Base-by-base conservation (phyloP, 2,113 vertebrate species). In the Dromaius novaehollandiae region DNA sequence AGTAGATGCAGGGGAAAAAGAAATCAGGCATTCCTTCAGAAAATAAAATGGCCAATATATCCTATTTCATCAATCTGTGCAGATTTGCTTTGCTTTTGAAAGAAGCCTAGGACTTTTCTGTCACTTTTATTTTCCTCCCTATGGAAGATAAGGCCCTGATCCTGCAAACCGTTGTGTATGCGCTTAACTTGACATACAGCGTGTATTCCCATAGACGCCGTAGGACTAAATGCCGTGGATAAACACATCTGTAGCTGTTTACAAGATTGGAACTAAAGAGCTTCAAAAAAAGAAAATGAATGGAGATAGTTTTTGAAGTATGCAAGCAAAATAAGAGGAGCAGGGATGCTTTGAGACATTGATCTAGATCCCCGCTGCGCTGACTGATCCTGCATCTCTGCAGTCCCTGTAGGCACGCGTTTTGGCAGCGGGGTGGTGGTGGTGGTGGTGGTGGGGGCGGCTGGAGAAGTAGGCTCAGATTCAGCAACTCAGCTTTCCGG, bases 171-270 rank as follows among this genome's bases (percentile, higher is more conserved):
- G 14, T 89, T 81, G 53, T 7, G 48, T 81, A 86, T 0, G 9
- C 46, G 56, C 75, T 92, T 92, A 85, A 82, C 61, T 79, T 88
- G 82, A 91, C 0, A 0, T 80, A 86, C 58, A 85, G 44, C 34
- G 26, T 21, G 56, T 42, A 91, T 40, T 91, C 66, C 78, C 2
- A 3, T 8, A 65, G 71, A 90, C 61, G 86, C 51, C 38, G 32
- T 7, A 13, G 76, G 68, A 82, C 80, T 48, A 80, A 92, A 42
- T 24, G 19, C 61, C 2, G 2, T 48, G 75, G 51, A 83, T 68
- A 92, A 90, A 91, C 44, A 73, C 63, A 61, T 91, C 48, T 81
- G 79, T 60, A 92, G 95, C 64, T 86, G 87, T 88, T 94, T 68
- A 75, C 36, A 71, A 81, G 82, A 94, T 0, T 19, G 68, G 55